These are phyloP conservation scores for Cavia porcellus DNA, from an alignment of 2,113 vertebrate species.

Conservation along the genomic window DNA sequence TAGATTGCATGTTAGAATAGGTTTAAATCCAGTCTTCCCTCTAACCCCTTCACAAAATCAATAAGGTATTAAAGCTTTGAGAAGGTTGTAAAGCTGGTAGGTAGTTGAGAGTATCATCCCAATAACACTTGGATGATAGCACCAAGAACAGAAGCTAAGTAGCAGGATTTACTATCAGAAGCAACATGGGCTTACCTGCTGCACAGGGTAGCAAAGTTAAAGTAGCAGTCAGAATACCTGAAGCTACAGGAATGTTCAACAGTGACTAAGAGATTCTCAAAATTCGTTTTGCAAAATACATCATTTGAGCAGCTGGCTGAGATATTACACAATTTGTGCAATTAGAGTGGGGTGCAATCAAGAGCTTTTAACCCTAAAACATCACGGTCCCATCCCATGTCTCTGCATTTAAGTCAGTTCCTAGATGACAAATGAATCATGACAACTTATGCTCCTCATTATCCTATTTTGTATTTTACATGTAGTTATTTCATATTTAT, in stretches of 20 bases:
- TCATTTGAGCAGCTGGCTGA: background rate
- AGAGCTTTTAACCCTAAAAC: background rate
- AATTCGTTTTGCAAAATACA: background rate
- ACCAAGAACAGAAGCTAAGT: background rate
- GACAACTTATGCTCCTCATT: background rate
- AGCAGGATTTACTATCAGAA: background rate
- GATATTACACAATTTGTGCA: background rate
- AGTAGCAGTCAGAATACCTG: background rate
- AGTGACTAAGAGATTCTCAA: background rate
- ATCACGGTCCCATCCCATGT: background rate
- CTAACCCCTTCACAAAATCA: background rate
- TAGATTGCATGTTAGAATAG: background rate
- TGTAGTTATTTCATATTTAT: background rate
- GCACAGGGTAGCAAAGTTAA: background rate
- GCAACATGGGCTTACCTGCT: background rate
- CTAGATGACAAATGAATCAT: background rate
- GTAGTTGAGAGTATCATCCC: background rate
- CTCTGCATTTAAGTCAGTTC: background rate
- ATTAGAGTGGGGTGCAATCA: background rate
- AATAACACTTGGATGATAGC: background rate
- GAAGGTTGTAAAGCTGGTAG: background rate
- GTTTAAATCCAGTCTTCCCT: background rate
- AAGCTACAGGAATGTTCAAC: background rate
- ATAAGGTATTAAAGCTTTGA: background rate
- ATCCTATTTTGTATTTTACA: conserved; percentile 5